Base-by-base conservation (phyloP, 2,113 vertebrate genomes). In the Lipophrys pholis region DNA sequence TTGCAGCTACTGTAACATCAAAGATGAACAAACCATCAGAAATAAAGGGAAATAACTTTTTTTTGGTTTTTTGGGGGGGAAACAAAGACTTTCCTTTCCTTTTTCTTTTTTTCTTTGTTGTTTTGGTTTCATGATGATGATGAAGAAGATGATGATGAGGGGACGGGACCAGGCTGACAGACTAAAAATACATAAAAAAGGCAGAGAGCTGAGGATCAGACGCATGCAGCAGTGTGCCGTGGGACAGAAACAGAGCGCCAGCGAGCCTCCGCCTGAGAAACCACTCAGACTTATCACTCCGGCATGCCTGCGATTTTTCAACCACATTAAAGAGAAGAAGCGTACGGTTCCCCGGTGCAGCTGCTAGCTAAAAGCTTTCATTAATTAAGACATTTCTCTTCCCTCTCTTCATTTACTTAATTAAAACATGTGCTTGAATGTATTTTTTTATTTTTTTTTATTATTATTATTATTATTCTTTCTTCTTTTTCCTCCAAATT, bases 1-100 rank as follows among this genome's bases (percentile, higher is more conserved):
- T 91, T 89, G 89, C 94, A 91, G 89, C 94, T 93, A 82, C 88
- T 91, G 86, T 83, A 95, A 96, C 96, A 97, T 94, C 93, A 94
- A 93, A 94, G 91, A 93, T 94, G 93, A 92, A 94, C 21, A 30
- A 30, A 30, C 21, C 21, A 30, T 30, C 21, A 30, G 21, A 30
- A 30, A 30, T 30, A 92, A 82, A 73, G 59, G 57, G 66, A 30
- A 30, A 30, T 30, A 30, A 30, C 17, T 59, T 60, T 67, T 62
- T 80, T 72, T 66, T 4, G 1, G 1, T 8, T 30, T 30, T 30
- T 4, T 30, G 21, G 21, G 21, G 21, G 21, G 10, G 10, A 6
- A 4, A 42, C 7, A 42, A 42, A 42, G 10, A 42, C 7, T 2
- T 30, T 30, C 21, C 41, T 42, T 8, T 42, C 21, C 21, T 30